Conservation (phyloP, 2,113 vertebrate genomes). For the Semnornis frantzii region DNA sequence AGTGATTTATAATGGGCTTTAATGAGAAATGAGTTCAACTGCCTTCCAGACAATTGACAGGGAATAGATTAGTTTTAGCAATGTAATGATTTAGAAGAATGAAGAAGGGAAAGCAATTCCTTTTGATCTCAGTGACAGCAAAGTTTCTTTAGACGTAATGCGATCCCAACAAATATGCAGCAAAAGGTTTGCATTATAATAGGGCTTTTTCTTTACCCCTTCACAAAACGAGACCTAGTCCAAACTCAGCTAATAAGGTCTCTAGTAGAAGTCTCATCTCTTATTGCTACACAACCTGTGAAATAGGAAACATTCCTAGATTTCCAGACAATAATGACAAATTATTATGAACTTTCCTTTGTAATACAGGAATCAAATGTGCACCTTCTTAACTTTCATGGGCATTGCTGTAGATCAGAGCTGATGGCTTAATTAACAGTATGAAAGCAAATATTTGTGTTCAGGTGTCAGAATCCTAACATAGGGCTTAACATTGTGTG, state of each 20-base stretch:
- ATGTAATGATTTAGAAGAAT: not conserved
- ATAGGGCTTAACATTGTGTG: not conserved
- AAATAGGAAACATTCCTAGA: not conserved
- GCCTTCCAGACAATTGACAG: slow-evolving; percentile 12
- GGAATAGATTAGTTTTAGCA: slow-evolving; percentile 19
- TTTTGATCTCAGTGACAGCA: not conserved
- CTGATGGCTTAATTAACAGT: not conserved
- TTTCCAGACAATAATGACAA: not conserved
- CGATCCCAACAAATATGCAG: not conserved
- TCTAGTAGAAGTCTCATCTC: not conserved
- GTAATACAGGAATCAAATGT: not conserved
- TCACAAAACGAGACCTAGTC: not conserved
- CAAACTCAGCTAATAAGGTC: not conserved
- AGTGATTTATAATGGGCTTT: slow-evolving; percentile 5
- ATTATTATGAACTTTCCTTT: not conserved
- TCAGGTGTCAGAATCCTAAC: not conserved
- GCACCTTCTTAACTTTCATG: not conserved
- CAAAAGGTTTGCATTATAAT: not conserved
- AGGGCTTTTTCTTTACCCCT: not conserved
- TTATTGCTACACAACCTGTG: not conserved
- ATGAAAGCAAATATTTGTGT: not conserved
- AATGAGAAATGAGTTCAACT: not conserved
- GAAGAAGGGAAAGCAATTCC: not conserved
- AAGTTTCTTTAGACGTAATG: not conserved
- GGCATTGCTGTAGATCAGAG: not conserved